These are phyloP conservation scores for Illadopsis cleaveri DNA, from an alignment of 2,113 vertebrate species.

Conservation along the genomic window DNA sequence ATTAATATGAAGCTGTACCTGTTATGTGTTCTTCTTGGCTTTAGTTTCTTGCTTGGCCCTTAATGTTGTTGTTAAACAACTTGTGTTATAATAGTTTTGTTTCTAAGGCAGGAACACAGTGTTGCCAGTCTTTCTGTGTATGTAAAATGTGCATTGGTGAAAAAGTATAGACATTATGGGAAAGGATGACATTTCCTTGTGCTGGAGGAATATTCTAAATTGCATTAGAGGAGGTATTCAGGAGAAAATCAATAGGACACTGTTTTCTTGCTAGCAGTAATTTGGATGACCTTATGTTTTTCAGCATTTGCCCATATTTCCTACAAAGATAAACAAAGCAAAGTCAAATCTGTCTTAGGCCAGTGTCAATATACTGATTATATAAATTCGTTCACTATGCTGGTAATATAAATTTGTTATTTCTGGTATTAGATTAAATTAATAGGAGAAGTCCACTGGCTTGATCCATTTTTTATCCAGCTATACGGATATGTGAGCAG, in stretches of 20 bases:
- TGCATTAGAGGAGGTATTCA: neutral
- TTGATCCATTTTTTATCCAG: neutral
- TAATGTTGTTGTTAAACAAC: neutral
- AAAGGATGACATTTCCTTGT: neutral
- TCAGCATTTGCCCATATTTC: neutral
- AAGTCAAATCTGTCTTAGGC: neutral
- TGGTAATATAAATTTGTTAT: neutral
- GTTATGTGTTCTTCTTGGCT: neutral
- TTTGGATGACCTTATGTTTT: conserved; percentile 24
- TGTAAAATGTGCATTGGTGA: neutral
- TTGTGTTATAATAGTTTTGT: neutral
- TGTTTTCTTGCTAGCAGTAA: neutral
- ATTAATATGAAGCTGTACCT: neutral
- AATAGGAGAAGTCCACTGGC: neutral
- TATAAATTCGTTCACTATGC: neutral
- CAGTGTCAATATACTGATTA: neutral
- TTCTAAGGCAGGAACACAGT: neutral
- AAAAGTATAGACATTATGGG: neutral
- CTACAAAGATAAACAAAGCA: neutral
- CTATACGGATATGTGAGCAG: neutral
- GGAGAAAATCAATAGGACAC: neutral
- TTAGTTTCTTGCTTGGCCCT: neutral
- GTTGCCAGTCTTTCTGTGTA: neutral
- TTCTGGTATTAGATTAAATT: neutral
- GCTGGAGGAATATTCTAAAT: neutral